Percentiles rank a stretch among this genome's conserved stretches.
Evolutionary conservation across 2,888 invertebrate species (phyloP).

Genomic region (Drosophila atroscutellata): DNA sequence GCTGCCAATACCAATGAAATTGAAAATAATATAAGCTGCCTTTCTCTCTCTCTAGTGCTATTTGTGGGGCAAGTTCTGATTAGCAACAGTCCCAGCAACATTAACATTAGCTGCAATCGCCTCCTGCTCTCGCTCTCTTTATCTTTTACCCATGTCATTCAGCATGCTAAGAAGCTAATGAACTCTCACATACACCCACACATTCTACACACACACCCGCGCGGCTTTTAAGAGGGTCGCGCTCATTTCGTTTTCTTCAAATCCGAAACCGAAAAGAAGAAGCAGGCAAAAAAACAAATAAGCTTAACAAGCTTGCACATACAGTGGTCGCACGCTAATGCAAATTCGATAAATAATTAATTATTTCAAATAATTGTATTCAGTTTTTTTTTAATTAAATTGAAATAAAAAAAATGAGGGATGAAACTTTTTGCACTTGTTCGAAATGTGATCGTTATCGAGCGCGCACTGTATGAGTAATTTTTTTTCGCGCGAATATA

Average conservation of each 20-base stretch:
- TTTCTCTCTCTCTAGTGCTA: slow-evolving; percentile 44
- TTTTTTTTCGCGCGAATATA: slow-evolving; percentile 18
- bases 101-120: slow-evolving; percentile 1
- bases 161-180: slow-evolving; percentile 58
- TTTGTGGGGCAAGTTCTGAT: slow-evolving; percentile 66
- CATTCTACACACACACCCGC: slow-evolving; percentile 1
- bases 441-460: neutral
- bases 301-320: slow-evolving; percentile 28
- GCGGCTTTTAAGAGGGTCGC: slow-evolving; percentile 26
- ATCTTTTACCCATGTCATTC: neutral
- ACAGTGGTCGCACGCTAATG: neutral
- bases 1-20: slow-evolving; percentile 37
- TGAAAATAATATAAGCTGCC: slow-evolving; percentile 36
- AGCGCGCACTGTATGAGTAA: neutral
- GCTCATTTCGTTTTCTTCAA: slow-evolving; percentile 54
- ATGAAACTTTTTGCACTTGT: neutral
- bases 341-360: neutral
- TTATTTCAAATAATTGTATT: neutral
- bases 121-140: slow-evolving; percentile 7
- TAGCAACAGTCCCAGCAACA: slow-evolving; percentile 58
- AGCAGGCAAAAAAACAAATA: slow-evolving; percentile 33
- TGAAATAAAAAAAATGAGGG: neutral
- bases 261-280: slow-evolving; percentile 21
- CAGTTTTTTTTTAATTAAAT: neutral
- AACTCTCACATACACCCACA: slow-evolving; percentile 48